Percentiles rank a stretch among this genome's conserved stretches.
These are phyloP conservation scores for Pterocles burchelli DNA, from an alignment of 2,113 vertebrate species.

Conservation along the genomic window DNA sequence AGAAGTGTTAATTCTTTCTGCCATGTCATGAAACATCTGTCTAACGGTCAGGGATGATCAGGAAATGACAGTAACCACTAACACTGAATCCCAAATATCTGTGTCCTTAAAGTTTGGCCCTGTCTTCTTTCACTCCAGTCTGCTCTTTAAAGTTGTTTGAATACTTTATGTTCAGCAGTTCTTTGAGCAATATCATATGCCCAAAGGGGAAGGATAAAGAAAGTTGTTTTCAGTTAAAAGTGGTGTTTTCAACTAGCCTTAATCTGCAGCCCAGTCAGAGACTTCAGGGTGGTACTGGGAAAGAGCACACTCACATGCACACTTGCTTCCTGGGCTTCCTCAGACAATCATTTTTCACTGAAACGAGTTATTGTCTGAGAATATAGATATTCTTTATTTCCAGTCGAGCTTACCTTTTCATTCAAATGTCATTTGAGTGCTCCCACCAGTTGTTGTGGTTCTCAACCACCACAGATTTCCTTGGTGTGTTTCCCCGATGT, in stretches of 20 bases:
- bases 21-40: not conserved
- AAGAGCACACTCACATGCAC: not conserved
- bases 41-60: not conserved
- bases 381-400: not conserved
- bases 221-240: not conserved
- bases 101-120: not conserved
- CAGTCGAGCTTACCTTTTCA: not conserved
- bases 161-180: not conserved
- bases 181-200: not conserved
- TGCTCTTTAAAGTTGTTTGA: not conserved
- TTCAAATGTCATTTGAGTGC: not conserved
- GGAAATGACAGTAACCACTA: not conserved
- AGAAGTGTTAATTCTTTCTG: not conserved
- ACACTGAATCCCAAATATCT: not conserved
- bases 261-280: not conserved
- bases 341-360: not conserved
- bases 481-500: not conserved
- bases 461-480: not conserved
- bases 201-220: not conserved
- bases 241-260: not conserved
- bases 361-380: not conserved
- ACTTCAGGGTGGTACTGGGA: not conserved
- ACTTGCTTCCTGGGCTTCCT: rapidly evolving
- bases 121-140: not conserved
- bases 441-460: not conserved